Conservation (phyloP, 2,888 invertebrate genomes). For the Entomobrya proxima region DNA sequence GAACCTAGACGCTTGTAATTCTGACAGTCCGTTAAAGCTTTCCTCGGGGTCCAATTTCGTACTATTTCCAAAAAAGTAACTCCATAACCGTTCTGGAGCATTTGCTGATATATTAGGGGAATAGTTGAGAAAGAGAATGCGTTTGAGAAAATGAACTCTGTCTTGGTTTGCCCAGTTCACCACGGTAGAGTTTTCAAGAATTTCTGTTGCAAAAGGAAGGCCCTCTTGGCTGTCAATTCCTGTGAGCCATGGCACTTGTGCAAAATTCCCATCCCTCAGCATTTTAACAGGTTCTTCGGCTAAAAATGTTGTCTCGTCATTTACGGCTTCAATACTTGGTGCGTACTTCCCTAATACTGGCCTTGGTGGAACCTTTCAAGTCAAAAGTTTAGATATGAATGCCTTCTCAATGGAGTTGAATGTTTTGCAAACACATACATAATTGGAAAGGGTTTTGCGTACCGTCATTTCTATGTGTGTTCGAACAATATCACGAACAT, state of each 20-base stretch:
- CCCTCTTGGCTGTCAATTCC: conserved; percentile 80
- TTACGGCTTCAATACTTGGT: conserved; percentile 64
- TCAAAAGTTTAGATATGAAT: background rate
- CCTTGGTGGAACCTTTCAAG: conserved; percentile 56
- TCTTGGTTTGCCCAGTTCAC: conserved; percentile 68
- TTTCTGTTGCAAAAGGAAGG: conserved; percentile 72
- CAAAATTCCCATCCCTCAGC: conserved; percentile 78
- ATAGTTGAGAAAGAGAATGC: conserved; percentile 62
- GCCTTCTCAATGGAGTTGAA: background rate
- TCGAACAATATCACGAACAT: conserved; percentile 64
- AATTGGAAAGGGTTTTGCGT: background rate
- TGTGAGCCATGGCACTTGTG: conserved; percentile 79
- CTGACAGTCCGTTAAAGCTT: conserved; percentile 66
- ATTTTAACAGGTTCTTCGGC: conserved; percentile 78
- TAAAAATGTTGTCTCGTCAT: conserved; percentile 79
- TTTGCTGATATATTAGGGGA: conserved; percentile 51
- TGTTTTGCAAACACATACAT: background rate
- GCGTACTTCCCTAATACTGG: conserved; percentile 62
- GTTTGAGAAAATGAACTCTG: conserved; percentile 67
- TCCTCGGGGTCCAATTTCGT: conserved; percentile 38
- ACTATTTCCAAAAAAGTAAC: conserved; percentile 54
- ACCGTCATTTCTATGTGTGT: conserved; percentile 70
- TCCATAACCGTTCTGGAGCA: conserved; percentile 48
- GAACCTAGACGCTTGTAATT: conserved; percentile 70
- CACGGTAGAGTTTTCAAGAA: conserved; percentile 58